These are phyloP conservation scores for Barnardius zonarius DNA, from an alignment of 2,113 vertebrate species.

Conservation along the genomic window DNA sequence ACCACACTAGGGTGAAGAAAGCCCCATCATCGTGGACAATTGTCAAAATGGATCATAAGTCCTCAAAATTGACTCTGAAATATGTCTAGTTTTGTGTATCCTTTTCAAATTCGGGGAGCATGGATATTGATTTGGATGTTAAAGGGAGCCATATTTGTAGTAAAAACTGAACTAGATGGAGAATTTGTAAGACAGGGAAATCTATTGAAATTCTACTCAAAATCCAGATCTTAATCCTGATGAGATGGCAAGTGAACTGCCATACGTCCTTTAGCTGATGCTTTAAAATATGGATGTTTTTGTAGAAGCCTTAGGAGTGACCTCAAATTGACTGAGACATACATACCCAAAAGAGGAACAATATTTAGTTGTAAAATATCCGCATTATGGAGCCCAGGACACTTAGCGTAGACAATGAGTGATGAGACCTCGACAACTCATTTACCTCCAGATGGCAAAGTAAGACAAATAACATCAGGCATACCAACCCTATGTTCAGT, in stretches of 20 bases:
- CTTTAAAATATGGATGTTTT: not conserved
- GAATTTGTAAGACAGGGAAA: not conserved
- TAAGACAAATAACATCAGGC: not conserved
- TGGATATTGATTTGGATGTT: not conserved
- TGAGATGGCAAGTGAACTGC: not conserved
- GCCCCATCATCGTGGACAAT: not conserved
- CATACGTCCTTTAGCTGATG: not conserved
- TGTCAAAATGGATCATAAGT: not conserved
- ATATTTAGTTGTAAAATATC: not conserved
- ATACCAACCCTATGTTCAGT: not conserved
- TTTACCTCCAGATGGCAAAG: not conserved
- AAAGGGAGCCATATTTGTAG: not conserved
- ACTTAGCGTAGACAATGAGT: not conserved
- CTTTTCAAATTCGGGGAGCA: not conserved
- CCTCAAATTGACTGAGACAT: not conserved
- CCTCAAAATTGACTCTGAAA: not conserved
- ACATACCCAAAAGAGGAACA: not conserved
- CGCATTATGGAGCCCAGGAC: not conserved
- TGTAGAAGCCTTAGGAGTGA: not conserved
- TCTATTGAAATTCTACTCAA: not conserved
- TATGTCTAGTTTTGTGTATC: not conserved
- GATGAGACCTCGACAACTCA: not conserved
- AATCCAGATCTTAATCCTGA: not conserved
- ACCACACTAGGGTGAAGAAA: not conserved
- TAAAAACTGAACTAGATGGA: not conserved